Evolutionary conservation across 2,888 invertebrate genomes (phyloP), one percentile per base, ranked within the genome.

Genomic region (Heteropelma amictum): DNA sequence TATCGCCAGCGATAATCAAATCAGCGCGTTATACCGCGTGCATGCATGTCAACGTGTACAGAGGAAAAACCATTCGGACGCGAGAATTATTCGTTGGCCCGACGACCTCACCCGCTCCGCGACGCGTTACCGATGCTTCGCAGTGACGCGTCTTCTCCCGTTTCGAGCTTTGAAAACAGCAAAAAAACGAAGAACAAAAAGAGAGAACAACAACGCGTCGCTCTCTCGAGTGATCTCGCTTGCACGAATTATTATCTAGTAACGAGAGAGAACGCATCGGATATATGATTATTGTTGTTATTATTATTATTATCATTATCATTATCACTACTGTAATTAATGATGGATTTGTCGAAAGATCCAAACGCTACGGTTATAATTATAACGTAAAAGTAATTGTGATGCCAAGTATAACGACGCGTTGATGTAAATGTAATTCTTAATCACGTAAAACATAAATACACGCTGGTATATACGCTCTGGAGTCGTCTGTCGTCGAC

Each of bases 401-500:
- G 77, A 76, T 77, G 77, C 73, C 75, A 77, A 75, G 58, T 35
- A 19, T 68, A 68, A 58, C 28, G 40, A 58, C 49, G 58, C 61
- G 58, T 72, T 53, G 56, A 71, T 75, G 73, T 78, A 69, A 68
- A 77, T 77, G 68, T 75, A 72, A 67, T 60, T 74, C 61, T 54
- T 64, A 49, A 67, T 69, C 58, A 14, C 47, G 60, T 60, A 60
- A 51, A 38, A 73, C 67, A 33, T 33, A 30, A 21, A 30, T 12
- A 49, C 12, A 17, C 33, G 45, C 42, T 53, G 14, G 19, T 23
- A 56, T 56, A 12, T 42, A 8, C 12, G 23, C 8, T 19, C 17
- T 23, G 14, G 19, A 56, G 6, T 2, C n/a, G 23, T 56, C n/a
- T n/a, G n/a, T n/a, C n/a, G n/a, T n/a, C n/a, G n/a, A n/a, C n/a